phyloP scores from a whole-genome alignment of 2,113 vertebrate species.

The Amblyornis subalaris region DNA sequence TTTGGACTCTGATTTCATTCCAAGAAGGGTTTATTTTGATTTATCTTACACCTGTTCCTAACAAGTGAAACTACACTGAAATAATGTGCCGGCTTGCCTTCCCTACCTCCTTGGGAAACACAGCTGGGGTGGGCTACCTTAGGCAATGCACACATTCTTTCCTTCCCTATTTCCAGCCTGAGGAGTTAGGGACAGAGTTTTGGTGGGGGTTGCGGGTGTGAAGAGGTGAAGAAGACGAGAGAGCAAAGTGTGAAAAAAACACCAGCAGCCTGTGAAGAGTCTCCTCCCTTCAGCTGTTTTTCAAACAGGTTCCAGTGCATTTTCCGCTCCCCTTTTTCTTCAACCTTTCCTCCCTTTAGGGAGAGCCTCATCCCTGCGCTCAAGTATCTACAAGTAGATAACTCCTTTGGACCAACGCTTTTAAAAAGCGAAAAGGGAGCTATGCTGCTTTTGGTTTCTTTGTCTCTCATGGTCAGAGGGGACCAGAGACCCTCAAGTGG shows the following conservation, averaged over 20 bases:
- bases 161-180: not conserved
- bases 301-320: not conserved
- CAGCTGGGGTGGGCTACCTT: not conserved
- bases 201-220: not conserved
- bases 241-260: not conserved
- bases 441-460: not conserved
- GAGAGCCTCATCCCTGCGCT: not conserved
- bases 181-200: not conserved
- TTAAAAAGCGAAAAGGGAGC: not conserved
- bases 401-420: not conserved
- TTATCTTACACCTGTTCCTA: constrained; percentile 7
- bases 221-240: not conserved
- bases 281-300: not conserved
- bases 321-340: not conserved
- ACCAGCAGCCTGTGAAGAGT: not conserved
- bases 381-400: not conserved
- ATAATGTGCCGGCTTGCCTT: not conserved
- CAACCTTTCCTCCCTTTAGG: not conserved
- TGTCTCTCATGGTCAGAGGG: accelerated
- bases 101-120: not conserved
- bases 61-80: not conserved
- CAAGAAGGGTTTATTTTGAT: not conserved
- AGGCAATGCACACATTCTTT: not conserved
- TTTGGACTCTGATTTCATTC: not conserved
- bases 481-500: not conserved